These are phyloP conservation scores for Athripsodes cinereus DNA, from an alignment of 2,888 invertebrate genomes.

Conservation along the genomic window DNA sequence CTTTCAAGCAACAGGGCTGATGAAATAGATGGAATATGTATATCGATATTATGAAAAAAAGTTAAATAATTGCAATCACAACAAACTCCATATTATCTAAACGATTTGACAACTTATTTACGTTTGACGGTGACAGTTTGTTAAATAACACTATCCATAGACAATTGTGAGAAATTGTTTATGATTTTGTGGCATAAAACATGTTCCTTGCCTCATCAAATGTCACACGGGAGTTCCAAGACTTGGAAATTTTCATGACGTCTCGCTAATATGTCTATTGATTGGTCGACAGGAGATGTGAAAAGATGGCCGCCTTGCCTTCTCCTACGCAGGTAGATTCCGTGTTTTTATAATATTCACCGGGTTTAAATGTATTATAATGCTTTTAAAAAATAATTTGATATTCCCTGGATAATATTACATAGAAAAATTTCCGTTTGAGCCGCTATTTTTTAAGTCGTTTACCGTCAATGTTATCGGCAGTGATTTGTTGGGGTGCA, in stretches of 20 bases:
- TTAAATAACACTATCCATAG: too few relatives aligned
- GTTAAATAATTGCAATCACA: too few relatives aligned
- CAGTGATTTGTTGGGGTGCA: constrained; percentile 23
- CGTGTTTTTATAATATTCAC: constrained; percentile 21
- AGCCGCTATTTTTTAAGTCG: too few relatives aligned
- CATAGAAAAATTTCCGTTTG: too few relatives aligned
- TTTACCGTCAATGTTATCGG: not conserved
- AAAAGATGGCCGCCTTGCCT: constrained; percentile 80
- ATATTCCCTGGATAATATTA: not conserved
- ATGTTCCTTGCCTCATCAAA: not conserved
- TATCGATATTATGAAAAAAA: too few relatives aligned
- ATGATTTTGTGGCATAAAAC: too few relatives aligned
- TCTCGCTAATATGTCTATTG: constrained; percentile 37
- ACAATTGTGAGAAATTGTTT: too few relatives aligned
- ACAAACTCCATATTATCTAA: too few relatives aligned
- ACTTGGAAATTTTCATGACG: constrained; percentile 32
- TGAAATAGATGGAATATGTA: too few relatives aligned
- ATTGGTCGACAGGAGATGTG: constrained; percentile 53
- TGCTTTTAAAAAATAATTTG: not conserved
- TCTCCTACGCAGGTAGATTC: constrained; percentile 74
- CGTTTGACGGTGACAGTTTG: too few relatives aligned
- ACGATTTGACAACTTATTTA: too few relatives aligned
- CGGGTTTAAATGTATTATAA: constrained; percentile 11
- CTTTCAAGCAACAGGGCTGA: too few relatives aligned
- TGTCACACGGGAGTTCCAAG: constrained; percentile 13